Evolutionary conservation across 2,888 invertebrate species (phyloP).

Genomic region (Campopleginae sp.): DNA sequence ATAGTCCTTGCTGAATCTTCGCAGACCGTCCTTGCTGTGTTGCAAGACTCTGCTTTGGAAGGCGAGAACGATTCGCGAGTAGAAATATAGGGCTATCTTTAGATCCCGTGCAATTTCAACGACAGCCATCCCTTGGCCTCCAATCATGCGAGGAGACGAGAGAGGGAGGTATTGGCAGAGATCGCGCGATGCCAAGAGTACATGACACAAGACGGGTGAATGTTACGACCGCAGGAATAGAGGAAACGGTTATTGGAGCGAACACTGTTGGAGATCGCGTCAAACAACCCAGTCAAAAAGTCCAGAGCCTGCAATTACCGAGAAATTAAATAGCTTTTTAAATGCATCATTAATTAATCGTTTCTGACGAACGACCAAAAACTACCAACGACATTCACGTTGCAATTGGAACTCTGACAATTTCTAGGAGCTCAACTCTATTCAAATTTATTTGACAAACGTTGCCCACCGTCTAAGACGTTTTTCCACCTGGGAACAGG

Average conservation of each 20-base stretch:
- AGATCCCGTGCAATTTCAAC: slow-evolving; percentile 59
- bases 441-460: not conserved
- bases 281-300: not conserved
- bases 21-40: slow-evolving; percentile 51
- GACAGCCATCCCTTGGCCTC: slow-evolving; percentile 43
- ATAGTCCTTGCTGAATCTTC: not conserved
- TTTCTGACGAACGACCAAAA: not conserved
- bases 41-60: slow-evolving; percentile 42
- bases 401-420: not conserved
- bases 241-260: slow-evolving; percentile 12
- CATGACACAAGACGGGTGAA: slow-evolving; percentile 9
- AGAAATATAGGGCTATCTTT: slow-evolving; percentile 53
- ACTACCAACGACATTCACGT: not conserved
- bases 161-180: slow-evolving; percentile 34
- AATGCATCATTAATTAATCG: not conserved
- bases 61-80: slow-evolving; percentile 42
- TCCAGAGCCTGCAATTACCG: not conserved
- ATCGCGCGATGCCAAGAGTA: slow-evolving; percentile 45
- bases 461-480: not conserved
- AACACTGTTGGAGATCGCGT: not conserved
- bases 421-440: not conserved
- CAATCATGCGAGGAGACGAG: slow-evolving; percentile 18
- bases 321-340: not conserved
- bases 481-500: slow-evolving; percentile 10
- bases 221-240: slow-evolving; percentile 4